Evolutionary conservation across 1,140 invertebrate species (phyloP).

Genomic region (Cyclina sinensis): DNA sequence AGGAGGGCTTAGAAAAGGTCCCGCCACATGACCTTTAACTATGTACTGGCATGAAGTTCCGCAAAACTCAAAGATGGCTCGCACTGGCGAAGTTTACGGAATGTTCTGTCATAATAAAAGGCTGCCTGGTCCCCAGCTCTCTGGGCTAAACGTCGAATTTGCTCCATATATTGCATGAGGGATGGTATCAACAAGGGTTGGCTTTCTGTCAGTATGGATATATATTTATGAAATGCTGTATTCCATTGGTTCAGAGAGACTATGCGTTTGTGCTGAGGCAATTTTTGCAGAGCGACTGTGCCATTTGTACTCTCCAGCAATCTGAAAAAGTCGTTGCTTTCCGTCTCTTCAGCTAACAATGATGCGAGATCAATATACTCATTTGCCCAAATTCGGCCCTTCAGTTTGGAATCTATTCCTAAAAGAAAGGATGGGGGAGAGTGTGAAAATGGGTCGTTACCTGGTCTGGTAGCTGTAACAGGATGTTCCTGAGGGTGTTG

Average conservation of each 20-base stretch:
- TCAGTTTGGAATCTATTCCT: slow-evolving; percentile 1
- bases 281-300: slow-evolving; percentile 5
- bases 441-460: too few species aligned
- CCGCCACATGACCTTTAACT: slow-evolving; percentile 25
- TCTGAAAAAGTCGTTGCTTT: background rate
- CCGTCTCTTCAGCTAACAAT: background rate
- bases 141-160: background rate
- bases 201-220: background rate
- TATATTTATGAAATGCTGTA: slow-evolving; percentile 6
- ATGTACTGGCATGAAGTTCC: background rate
- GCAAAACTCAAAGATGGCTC: background rate
- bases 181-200: background rate
- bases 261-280: background rate
- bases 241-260: background rate
- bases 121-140: background rate
- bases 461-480: too few species aligned
- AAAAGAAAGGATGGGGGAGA: background rate
- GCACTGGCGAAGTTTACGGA: background rate
- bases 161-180: slow-evolving; percentile 9
- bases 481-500: too few species aligned
- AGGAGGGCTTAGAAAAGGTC: slow-evolving; percentile 30
- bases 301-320: background rate
- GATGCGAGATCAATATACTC: background rate
- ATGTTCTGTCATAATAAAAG: slow-evolving; percentile 3
- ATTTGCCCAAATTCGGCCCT: background rate